Evolutionary conservation across 2,113 vertebrate species (phyloP).

Genomic region (Scartelaos histophorus): DNA sequence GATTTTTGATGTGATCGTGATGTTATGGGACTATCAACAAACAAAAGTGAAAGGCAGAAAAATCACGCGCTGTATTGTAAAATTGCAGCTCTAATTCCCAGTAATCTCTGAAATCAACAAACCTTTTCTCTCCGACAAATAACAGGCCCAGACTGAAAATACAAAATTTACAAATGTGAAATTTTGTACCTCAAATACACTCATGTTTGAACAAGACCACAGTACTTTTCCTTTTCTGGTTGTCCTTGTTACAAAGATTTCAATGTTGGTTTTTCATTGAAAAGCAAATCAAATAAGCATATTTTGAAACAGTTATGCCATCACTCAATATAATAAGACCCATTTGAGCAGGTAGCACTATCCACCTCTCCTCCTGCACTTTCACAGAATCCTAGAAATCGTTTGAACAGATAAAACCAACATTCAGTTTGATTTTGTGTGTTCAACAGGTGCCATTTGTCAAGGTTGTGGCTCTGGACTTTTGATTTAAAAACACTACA

Average conservation of each 20-base stretch:
- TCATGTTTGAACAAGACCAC: not conserved
- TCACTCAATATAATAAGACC: not conserved
- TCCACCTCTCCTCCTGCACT: not conserved
- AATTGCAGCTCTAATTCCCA: not conserved
- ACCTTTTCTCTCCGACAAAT: not conserved
- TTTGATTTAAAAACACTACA: conserved; percentile 1
- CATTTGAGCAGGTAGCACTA: not conserved
- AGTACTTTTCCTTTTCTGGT: not conserved
- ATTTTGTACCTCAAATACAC: not conserved
- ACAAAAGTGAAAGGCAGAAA: not conserved
- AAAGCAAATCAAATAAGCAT: not conserved
- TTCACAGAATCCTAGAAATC: not conserved
- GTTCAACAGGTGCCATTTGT: not conserved
- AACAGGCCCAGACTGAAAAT: not conserved
- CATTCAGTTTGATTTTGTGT: conserved; percentile 12
- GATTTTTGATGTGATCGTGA: not conserved
- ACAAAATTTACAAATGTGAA: too few relatives aligned
- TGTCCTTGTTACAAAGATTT: not conserved
- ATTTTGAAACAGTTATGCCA: not conserved
- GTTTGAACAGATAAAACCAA: not conserved
- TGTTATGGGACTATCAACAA: not conserved
- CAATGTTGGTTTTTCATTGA: not conserved
- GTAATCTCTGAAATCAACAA: too few relatives aligned
- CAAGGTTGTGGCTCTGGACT: not conserved
- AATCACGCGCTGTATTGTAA: not conserved